A percentile compares a stretch with the other conserved stretches of the same genome.
Evolutionary conservation across 1,140 invertebrate species (phyloP).

Genomic region (Vanessa tameamea): DNA sequence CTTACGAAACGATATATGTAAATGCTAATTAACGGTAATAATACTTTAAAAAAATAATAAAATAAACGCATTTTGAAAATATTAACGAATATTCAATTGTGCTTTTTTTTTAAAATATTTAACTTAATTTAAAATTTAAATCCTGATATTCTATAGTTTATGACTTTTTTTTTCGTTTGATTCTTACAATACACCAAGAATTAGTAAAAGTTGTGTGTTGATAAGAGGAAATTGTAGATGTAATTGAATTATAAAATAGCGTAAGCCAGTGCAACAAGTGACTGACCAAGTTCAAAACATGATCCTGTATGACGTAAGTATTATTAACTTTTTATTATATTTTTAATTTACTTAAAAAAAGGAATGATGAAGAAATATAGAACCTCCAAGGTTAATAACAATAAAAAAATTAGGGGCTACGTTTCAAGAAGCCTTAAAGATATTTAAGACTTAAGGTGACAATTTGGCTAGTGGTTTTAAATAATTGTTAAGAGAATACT

Average conservation of each 20-base stretch:
- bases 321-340: background rate
- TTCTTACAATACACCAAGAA: background rate
- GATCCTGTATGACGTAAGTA: slow-evolving; percentile 72
- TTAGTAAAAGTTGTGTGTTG: background rate
- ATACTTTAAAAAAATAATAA: background rate
- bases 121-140: no score
- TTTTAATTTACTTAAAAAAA: no score
- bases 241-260: background rate
- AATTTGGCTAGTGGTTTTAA: background rate
- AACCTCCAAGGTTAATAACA: background rate
- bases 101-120: no score
- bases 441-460: background rate
- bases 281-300: slow-evolving; percentile 53
- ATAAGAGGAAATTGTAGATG: background rate
- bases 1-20: background rate
- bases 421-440: background rate
- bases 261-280: slow-evolving; percentile 57
- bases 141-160: no score
- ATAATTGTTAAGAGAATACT: background rate
- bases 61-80: background rate
- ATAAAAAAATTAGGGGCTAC: background rate
- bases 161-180: background rate
- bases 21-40: background rate
- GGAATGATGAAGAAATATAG: no score
- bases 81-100: no score